Conservation (phyloP, 2,888 invertebrate species). For the Anthrax anthrax region DNA sequence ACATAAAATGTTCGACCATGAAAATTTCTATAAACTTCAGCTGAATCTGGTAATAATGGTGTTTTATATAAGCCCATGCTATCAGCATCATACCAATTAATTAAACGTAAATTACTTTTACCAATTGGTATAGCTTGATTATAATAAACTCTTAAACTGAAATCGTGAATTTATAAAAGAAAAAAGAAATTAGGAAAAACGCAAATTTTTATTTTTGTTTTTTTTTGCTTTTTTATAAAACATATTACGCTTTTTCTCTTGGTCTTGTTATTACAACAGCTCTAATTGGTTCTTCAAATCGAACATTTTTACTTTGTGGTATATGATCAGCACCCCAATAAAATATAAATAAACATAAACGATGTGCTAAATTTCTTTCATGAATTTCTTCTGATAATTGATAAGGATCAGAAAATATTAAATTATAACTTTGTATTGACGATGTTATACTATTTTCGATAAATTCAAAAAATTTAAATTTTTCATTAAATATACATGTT, state of each 20-base stretch:
- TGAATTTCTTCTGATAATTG: conserved; percentile 21
- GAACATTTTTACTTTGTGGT: conserved; percentile 26
- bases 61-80: conserved; percentile 45
- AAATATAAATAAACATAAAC: conserved; percentile 45
- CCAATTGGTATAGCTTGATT: conserved; percentile 51
- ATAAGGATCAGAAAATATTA: conserved; percentile 27
- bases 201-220: no score
- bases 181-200: neutral
- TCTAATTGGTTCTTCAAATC: conserved; percentile 34
- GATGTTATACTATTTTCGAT: conserved; percentile 24
- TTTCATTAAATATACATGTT: conserved; percentile 26
- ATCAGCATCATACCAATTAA: conserved; percentile 58
- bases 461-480: conserved; percentile 24
- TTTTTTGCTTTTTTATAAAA: no score
- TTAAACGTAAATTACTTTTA: conserved; percentile 42
- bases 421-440: conserved; percentile 28
- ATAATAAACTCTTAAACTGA: conserved; percentile 58
- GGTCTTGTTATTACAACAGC: conserved; percentile 50
- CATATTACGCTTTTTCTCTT: conserved; percentile 22
- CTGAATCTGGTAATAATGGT: conserved; percentile 48
- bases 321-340: conserved; percentile 45
- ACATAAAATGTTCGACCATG: conserved; percentile 47
- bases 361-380: conserved; percentile 22
- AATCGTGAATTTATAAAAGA: conserved; percentile 6
- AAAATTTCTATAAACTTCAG: conserved; percentile 50